Conservation (phyloP, 2,888 invertebrate species). For the Oxytorus armatus region DNA sequence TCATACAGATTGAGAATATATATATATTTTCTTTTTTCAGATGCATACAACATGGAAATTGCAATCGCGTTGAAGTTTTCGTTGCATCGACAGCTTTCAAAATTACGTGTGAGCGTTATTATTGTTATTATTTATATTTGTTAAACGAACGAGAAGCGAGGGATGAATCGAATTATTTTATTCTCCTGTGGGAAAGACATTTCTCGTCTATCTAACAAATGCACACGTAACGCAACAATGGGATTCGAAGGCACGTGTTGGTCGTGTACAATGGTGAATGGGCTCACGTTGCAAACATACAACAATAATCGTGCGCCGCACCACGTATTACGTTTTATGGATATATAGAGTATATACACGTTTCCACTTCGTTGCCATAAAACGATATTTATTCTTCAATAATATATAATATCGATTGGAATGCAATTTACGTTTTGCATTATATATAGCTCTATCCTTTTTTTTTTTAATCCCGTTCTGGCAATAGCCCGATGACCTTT, state of each 20-base stretch:
- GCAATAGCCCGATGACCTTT: conserved; percentile 39
- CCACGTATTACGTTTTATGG: background rate
- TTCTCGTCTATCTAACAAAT: conserved; percentile 25
- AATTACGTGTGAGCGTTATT: conserved; percentile 9
- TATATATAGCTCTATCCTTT: conserved; percentile 8
- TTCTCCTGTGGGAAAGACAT: conserved; percentile 45
- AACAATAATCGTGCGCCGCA: conserved; percentile 29
- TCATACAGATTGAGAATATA: no score
- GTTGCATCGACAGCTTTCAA: conserved; percentile 4
- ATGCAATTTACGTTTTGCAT: conserved; percentile 20
- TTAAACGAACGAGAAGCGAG: conserved; percentile 17
- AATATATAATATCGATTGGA: conserved; percentile 40
- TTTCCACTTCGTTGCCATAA: conserved; percentile 35
- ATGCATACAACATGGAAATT: no score
- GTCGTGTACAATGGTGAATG: conserved; percentile 32
- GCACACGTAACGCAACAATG: conserved; percentile 31
- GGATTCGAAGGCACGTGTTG: conserved; percentile 51
- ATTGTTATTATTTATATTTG: no score
- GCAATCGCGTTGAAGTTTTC: background rate
- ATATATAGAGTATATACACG: conserved; percentile 12
- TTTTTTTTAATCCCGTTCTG: conserved; percentile 12
- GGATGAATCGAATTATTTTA: conserved; percentile 27
- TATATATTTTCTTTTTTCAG: background rate
- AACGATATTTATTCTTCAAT: conserved; percentile 16
- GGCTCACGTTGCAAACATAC: conserved; percentile 36